Evolutionary conservation across 2,888 invertebrate species (phyloP).

Genomic region (Acanthococcus lagerstroemiae): DNA sequence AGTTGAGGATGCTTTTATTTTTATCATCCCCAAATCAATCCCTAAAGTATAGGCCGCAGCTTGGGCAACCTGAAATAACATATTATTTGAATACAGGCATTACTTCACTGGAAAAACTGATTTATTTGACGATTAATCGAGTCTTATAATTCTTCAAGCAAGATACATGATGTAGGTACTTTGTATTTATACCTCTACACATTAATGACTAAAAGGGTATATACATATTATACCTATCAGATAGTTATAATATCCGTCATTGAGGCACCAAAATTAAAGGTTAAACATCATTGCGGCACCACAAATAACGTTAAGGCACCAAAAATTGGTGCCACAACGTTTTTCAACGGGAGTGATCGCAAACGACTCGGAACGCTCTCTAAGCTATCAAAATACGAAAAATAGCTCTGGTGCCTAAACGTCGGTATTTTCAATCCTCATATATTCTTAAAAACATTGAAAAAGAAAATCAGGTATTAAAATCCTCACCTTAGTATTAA

Average conservation of each 20-base stretch:
- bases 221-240: neutral
- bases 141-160: neutral
- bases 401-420: too few species aligned
- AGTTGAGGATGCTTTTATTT: constrained; percentile 42
- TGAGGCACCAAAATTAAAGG: too few species aligned
- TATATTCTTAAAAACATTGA: too few species aligned
- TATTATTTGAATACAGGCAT: neutral
- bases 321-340: too few species aligned
- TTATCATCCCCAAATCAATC: constrained; percentile 43
- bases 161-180: neutral
- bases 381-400: too few species aligned
- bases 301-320: too few species aligned
- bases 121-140: too few species aligned
- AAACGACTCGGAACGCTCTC: too few species aligned
- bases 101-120: neutral
- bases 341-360: too few species aligned
- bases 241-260: too few species aligned
- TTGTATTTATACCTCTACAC: neutral
- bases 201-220: neutral
- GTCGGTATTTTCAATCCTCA: too few species aligned
- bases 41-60: constrained; percentile 45
- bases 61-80: constrained; percentile 40
- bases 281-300: too few species aligned
- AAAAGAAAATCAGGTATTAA: neutral
- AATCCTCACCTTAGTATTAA: constrained; percentile 74